A percentile compares a stretch with the other conserved stretches of the same genome.
phyloP scores from a whole-genome alignment of 2,888 invertebrate genomes.

The Orchesella flavescens region DNA sequence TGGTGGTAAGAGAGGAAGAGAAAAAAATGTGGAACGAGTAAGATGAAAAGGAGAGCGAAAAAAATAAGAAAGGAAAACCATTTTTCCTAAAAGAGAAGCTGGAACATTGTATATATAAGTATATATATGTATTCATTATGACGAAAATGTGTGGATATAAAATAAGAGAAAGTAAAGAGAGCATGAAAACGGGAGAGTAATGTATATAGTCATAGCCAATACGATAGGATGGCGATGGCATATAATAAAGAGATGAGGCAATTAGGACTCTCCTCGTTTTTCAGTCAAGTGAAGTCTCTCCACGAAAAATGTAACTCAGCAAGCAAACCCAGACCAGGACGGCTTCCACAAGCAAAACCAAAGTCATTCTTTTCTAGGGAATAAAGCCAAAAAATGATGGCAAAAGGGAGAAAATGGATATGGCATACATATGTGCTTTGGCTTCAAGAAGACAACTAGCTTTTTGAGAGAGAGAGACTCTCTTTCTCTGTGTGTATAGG shows the following conservation, averaged over 20 bases:
- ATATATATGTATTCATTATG: slow-evolving; percentile 27
- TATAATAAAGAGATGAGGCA: slow-evolving; percentile 54
- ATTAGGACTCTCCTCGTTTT: slow-evolving; percentile 43
- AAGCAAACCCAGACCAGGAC: neutral
- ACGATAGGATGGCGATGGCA: neutral
- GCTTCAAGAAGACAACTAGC: neutral
- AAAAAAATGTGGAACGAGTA: neutral
- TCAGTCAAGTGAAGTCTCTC: slow-evolving; percentile 6
- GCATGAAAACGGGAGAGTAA: neutral
- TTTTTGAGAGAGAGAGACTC: neutral
- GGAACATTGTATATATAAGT: neutral
- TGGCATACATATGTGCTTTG: neutral
- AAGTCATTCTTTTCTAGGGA: slow-evolving; percentile 1
- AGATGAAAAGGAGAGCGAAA: neutral
- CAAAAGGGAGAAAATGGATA: neutral
- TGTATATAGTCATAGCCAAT: neutral
- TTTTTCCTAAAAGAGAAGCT: slow-evolving; percentile 12
- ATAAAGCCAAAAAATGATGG: neutral
- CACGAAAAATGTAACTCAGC: neutral
- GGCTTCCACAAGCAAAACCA: neutral
- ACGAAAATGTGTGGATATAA: neutral
- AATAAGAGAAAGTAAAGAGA: neutral
- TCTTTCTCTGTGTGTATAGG: neutral
- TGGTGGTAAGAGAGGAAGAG: neutral
- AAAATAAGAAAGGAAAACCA: slow-evolving; percentile 13